A percentile compares a stretch with the other conserved stretches of the same genome.
Conservation (phyloP, 2,113 vertebrate species). For the Neolamprologus variostigma region DNA sequence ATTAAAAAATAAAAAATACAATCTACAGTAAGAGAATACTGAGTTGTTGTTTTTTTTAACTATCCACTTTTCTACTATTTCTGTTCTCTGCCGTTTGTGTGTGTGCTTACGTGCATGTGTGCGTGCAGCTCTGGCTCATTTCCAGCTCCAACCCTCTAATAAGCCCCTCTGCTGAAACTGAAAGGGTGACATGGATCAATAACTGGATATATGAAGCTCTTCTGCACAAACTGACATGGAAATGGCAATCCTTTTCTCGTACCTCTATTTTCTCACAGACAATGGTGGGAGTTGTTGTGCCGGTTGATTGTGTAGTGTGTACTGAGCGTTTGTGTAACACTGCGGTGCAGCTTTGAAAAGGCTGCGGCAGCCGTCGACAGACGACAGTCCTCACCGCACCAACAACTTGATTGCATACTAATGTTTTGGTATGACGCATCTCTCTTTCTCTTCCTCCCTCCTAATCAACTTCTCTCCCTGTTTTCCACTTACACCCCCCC, state of each 20-base stretch:
- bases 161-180: background rate
- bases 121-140: background rate
- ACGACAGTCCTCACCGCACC: constrained; percentile 19
- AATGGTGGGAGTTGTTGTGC: background rate
- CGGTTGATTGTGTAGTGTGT: background rate
- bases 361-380: constrained; percentile 36
- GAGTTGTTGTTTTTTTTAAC: background rate
- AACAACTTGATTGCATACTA: constrained; percentile 55
- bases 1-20: background rate
- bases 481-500: background rate
- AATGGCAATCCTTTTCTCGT: background rate
- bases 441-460: background rate
- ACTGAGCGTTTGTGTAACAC: constrained; percentile 1
- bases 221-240: constrained; percentile 14
- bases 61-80: background rate
- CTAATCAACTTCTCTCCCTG: background rate
- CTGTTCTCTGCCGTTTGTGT: background rate
- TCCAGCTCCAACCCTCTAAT: constrained; percentile 32
- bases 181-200: constrained; percentile 32
- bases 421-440: constrained; percentile 51
- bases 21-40: no score
- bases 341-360: constrained; percentile 21
- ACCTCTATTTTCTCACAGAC: background rate
- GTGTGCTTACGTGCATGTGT: background rate
- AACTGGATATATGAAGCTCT: constrained; percentile 16